phyloP scores from a whole-genome alignment of 2,113 vertebrate species.

The Phaetusa simplex region DNA sequence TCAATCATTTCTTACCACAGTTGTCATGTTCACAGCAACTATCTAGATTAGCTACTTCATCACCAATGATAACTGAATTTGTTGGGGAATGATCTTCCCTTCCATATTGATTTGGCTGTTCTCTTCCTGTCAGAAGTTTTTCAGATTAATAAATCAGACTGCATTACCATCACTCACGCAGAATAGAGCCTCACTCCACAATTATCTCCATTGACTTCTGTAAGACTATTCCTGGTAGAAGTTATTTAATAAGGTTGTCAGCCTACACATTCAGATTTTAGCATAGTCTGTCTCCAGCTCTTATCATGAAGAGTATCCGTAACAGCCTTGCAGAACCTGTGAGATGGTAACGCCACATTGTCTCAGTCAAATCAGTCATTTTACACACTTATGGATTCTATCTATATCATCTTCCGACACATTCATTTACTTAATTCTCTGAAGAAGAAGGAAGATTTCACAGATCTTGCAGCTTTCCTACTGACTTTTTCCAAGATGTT shows the following conservation, averaged over 20 bases:
- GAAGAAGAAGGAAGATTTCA: background rate
- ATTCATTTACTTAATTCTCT: background rate
- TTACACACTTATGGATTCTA: background rate
- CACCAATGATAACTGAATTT: conserved; percentile 2
- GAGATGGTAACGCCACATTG: background rate
- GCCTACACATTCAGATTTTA: background rate
- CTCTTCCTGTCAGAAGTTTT: background rate
- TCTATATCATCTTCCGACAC: background rate
- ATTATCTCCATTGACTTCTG: background rate
- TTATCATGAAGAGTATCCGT: background rate
- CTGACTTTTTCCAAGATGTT: background rate
- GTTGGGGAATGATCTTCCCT: background rate
- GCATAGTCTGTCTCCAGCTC: background rate
- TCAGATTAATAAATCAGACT: background rate
- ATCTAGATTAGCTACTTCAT: background rate
- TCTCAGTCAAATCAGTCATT: background rate
- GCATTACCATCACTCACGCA: background rate
- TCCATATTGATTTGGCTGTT: background rate
- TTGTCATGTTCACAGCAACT: background rate
- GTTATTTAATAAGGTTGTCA: background rate
- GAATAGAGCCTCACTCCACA: rapidly evolving
- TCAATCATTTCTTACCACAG: background rate
- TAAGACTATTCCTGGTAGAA: background rate
- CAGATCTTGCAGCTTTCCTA: background rate
- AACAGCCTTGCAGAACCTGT: background rate